Evolutionary conservation across 1,140 invertebrate species (phyloP), one percentile per base, ranked within the genome.

Genomic region (Cydia amplana): DNA sequence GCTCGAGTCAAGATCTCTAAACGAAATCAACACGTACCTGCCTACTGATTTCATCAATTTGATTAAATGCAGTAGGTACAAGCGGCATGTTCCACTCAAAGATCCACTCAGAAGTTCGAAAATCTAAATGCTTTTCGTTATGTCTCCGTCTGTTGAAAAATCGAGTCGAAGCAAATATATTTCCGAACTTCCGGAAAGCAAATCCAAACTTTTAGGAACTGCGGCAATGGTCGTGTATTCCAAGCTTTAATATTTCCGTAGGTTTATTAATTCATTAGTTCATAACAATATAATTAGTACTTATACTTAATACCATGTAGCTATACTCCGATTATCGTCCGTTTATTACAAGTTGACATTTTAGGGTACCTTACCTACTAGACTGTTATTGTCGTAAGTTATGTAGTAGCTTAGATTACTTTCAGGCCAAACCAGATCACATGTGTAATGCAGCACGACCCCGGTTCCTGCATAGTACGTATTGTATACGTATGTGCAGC

Each of bases 1-100:
- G 93, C 81, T 93, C 93, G 25, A 93, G 93, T 80, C 91, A 93
- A 84, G 90, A 93, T 76, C 67, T 90, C n/a, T 92, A 87, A 85
- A 81, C 76, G 75, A 10, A 25, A 67, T 60, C 55, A 20, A 60
- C 18, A 23, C 51, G 18, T 9, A 51, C 12, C 14, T 51, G 12
- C n/a, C 43, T 18, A 18, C 49, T 6, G n/a, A 16, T 1, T 16
- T n/a, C 49, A n/a, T 18, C n/a, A n/a, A 18, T 51, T 51, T 51
- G n/a, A 51, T 49, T 49, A 14, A 1, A 16, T 49, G 46, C 46
- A 49, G 43, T 46, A 46, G 46, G 46, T 16, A 16, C 46, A 49
- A 16, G 46, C 46, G 46, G 46, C 46, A 14, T 49, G 14, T 16
- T 55, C 46, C n/a, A n/a, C n/a, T 55, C n/a, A 60, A 23, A 60